Evolutionary conservation across 2,888 invertebrate genomes (phyloP).

Genomic region (Enchytraeus crypticus): DNA sequence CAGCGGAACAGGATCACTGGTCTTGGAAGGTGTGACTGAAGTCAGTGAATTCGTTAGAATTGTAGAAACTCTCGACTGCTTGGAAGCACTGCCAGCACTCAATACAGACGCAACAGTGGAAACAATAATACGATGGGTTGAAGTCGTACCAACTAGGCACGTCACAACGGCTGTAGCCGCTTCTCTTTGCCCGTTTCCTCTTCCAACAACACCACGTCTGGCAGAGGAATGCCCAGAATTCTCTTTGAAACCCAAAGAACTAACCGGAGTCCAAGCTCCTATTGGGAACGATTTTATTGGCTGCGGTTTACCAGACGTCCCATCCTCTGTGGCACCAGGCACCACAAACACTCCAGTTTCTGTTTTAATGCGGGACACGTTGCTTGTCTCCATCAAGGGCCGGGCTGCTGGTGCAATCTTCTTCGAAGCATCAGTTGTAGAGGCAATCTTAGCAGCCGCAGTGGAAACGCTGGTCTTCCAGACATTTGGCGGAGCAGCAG

Average conservation of each 20-base stretch:
- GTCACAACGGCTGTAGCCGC: background rate
- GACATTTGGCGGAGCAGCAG: constrained; percentile 2
- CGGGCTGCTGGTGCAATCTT: background rate
- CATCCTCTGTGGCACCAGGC: background rate
- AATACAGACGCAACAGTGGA: background rate
- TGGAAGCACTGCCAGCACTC: background rate
- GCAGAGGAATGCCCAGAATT: constrained; percentile 3
- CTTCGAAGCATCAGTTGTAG: background rate
- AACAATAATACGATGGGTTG: background rate
- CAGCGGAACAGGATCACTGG: constrained; percentile 33
- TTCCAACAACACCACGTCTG: background rate
- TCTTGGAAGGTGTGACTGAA: background rate
- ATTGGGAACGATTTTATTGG: constrained; percentile 12
- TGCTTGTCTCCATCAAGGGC: background rate
- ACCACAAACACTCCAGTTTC: background rate
- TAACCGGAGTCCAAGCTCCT: constrained; percentile 17
- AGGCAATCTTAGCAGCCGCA: background rate
- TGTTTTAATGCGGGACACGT: background rate
- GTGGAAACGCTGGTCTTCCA: constrained; percentile 26
- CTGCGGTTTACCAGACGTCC: background rate
- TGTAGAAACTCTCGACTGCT: background rate
- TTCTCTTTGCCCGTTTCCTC: background rate
- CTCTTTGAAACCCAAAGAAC: background rate
- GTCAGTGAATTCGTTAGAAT: background rate
- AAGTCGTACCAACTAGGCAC: background rate